phyloP scores from a whole-genome alignment of 2,113 vertebrate genomes.

The Pituophis catenifer region DNA sequence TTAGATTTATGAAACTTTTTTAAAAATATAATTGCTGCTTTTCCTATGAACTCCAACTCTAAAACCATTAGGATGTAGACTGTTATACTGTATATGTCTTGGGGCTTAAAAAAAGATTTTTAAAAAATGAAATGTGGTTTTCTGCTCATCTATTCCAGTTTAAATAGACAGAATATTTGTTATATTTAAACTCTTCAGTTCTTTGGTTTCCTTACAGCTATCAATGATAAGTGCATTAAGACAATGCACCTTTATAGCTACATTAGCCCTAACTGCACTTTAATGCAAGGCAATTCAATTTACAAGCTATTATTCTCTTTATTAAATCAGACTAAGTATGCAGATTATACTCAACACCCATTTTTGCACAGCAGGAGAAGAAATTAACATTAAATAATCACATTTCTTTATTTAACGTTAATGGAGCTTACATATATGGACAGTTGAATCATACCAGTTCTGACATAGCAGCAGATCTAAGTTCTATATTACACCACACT shows the following conservation, averaged over 20 bases:
- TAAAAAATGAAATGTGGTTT: neutral
- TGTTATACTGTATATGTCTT: neutral
- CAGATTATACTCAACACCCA: conserved; percentile 13
- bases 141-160: neutral
- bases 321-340: conserved; percentile 32
- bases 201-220: neutral
- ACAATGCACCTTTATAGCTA: conserved; percentile 19
- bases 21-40: neutral
- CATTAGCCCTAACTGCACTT: conserved; percentile 22
- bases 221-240: conserved; percentile 10
- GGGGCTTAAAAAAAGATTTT: neutral
- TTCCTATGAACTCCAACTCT: neutral
- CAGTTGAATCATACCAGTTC: neutral
- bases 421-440: conserved; percentile 10
- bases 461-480: neutral
- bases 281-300: conserved; percentile 39
- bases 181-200: neutral
- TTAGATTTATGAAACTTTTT: neutral
- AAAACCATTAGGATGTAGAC: neutral
- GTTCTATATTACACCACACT: neutral
- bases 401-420: conserved; percentile 29
- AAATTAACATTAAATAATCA: conserved; percentile 38
- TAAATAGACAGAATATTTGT: neutral
- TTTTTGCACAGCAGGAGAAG: conserved; percentile 21
- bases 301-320: conserved; percentile 36